Evolutionary conservation across 2,113 vertebrate species (phyloP).

Genomic region (Onychostruthus taczanowskii): DNA sequence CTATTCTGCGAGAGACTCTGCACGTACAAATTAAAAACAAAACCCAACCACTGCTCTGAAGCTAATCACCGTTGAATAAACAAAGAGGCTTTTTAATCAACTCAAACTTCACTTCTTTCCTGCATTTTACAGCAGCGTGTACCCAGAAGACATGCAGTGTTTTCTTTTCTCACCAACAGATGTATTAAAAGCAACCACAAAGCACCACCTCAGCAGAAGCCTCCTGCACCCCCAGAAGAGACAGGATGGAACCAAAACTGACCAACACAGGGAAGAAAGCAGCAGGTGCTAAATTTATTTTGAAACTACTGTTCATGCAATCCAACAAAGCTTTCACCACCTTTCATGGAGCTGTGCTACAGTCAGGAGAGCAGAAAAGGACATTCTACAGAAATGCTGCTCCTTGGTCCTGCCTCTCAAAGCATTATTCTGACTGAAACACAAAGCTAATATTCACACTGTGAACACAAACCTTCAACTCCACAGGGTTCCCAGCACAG

Average conservation of each 20-base stretch:
- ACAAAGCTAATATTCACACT: not conserved
- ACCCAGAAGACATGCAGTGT: not conserved
- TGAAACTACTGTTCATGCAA: not conserved
- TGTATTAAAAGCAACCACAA: not conserved
- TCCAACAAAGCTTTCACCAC: not conserved
- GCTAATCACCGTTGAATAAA: constrained; percentile 41
- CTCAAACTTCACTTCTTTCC: constrained; percentile 40
- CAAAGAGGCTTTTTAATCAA: constrained; percentile 49
- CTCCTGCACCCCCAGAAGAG: accelerated
- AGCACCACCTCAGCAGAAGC: not conserved
- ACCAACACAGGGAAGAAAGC: not conserved
- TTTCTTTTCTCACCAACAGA: not conserved
- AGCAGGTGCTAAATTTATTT: not conserved
- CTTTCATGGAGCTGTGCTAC: not conserved
- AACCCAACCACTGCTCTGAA: not conserved
- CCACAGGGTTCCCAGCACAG: not conserved
- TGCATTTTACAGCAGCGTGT: not conserved
- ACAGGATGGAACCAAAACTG: not conserved
- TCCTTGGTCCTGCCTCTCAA: not conserved
- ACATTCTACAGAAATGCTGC: accelerated
- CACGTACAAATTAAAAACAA: constrained; percentile 5
- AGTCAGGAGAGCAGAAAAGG: not conserved
- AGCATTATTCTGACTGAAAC: not conserved
- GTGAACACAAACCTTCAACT: not conserved
- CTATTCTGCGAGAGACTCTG: not conserved